phyloP scores from a whole-genome alignment of 2,888 invertebrate genomes.

The Elgonia sp. region DNA sequence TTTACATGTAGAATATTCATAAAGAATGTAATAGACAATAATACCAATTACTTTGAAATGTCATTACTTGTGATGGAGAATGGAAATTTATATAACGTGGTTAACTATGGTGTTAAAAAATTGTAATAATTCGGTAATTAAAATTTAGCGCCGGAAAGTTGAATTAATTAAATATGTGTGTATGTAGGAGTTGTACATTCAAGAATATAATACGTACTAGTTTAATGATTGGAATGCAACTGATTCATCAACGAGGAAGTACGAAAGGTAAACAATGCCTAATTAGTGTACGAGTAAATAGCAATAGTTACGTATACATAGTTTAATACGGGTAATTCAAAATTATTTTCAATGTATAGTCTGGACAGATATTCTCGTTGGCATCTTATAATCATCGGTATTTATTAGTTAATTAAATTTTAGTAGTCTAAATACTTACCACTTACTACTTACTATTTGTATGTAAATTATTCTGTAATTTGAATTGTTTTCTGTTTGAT shows the following conservation, averaged over 20 bases:
- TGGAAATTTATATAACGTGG: too few species aligned
- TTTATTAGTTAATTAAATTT: conserved; percentile 40
- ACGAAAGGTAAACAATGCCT: conserved; percentile 54
- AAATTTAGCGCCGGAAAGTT: neutral
- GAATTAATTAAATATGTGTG: conserved; percentile 19
- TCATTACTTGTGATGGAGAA: too few species aligned
- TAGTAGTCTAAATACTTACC: neutral
- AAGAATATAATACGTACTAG: conserved; percentile 14
- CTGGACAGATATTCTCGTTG: conserved; percentile 3
- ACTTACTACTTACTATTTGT: neutral
- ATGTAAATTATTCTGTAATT: neutral
- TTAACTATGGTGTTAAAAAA: too few species aligned
- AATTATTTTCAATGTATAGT: conserved; percentile 41
- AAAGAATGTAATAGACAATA: too few species aligned
- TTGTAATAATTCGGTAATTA: too few species aligned
- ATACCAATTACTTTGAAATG: too few species aligned
- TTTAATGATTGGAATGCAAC: conserved; percentile 41
- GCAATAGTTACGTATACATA: conserved; percentile 31
- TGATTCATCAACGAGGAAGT: conserved; percentile 41
- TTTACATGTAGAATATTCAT: too few species aligned
- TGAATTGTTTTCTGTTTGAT: neutral
- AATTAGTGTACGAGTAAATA: conserved; percentile 59
- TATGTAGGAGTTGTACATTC: neutral
- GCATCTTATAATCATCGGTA: conserved; percentile 5
- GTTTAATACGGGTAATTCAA: conserved; percentile 34